Conservation (phyloP, 2,888 invertebrate species). For the Rhaphigaster nebulosa region DNA sequence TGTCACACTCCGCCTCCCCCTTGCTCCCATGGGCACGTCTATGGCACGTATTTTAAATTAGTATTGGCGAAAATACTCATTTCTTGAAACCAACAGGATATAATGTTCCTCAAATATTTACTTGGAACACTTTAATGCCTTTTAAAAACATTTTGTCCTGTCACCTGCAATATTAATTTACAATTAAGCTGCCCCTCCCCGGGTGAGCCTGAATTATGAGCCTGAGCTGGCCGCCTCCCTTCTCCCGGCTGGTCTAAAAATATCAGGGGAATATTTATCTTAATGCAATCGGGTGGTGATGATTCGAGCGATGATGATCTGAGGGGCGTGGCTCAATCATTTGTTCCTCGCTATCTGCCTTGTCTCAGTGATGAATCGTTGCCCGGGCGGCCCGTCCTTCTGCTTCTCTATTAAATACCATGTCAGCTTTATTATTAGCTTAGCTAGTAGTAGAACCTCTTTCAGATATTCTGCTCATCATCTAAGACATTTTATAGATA, state of each 20-base stretch:
- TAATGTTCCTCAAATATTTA: not conserved
- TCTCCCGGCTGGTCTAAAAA: not conserved
- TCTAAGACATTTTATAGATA: not conserved
- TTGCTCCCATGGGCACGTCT: no score
- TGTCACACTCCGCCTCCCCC: no score
- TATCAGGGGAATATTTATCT: constrained; percentile 23
- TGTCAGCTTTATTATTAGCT: constrained; percentile 21
- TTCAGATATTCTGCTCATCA: not conserved
- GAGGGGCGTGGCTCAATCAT: constrained; percentile 27
- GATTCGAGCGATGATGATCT: constrained; percentile 31
- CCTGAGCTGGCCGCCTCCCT: no score
- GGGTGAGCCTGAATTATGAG: not conserved
- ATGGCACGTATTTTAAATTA: no score
- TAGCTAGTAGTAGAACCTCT: not conserved
- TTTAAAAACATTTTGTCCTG: not conserved
- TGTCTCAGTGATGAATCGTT: constrained; percentile 29
- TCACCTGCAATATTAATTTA: not conserved
- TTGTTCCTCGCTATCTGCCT: constrained; percentile 41
- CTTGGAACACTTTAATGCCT: not conserved
- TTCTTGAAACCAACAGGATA: no score
- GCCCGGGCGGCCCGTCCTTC: not conserved
- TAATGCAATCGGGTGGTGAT: constrained; percentile 10
- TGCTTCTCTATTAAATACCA: constrained; percentile 18
- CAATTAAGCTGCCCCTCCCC: not conserved
- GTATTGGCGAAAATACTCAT: no score